Percentiles rank a stretch among this genome's conserved stretches.
phyloP scores from a whole-genome alignment of 23 tunicate species.

The Pegea sp. region DNA sequence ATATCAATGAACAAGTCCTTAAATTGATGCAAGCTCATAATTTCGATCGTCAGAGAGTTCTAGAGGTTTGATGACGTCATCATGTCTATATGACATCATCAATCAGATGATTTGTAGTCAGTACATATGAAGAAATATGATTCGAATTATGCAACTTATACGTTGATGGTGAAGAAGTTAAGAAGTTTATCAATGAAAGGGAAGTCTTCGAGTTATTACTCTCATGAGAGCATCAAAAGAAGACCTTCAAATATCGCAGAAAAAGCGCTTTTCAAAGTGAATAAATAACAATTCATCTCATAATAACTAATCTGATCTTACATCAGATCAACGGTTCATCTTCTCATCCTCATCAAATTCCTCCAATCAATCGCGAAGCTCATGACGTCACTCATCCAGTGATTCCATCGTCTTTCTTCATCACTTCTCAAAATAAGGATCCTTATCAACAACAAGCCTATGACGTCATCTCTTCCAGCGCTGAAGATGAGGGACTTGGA shows the following conservation, averaged over 20 bases:
- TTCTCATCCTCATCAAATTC: no score
- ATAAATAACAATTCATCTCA: no score
- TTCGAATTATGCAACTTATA: slow-evolving; percentile 64
- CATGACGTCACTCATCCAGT: no score
- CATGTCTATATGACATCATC: no score
- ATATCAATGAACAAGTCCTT: neutral
- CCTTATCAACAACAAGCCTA: neutral
- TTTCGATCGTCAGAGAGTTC: neutral
- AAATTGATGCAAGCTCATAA: neutral
- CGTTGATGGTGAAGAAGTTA: slow-evolving; percentile 55
- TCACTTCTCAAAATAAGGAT: no score
- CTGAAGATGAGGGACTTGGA: neutral
- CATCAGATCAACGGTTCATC: no score
- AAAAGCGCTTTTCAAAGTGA: slow-evolving; percentile 47
- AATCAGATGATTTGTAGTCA: no score
- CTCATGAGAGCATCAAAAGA: slow-evolving; percentile 38
- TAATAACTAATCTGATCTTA: no score
- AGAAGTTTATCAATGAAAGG: neutral
- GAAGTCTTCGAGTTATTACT: neutral
- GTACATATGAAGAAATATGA: no score
- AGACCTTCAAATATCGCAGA: slow-evolving; percentile 84
- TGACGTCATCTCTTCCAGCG: neutral
- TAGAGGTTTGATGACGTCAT: neutral
- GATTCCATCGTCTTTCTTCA: no score
- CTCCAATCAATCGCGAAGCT: no score